Evolutionary conservation across 2,888 invertebrate genomes (phyloP).

Genomic region (Vanessa cardui): DNA sequence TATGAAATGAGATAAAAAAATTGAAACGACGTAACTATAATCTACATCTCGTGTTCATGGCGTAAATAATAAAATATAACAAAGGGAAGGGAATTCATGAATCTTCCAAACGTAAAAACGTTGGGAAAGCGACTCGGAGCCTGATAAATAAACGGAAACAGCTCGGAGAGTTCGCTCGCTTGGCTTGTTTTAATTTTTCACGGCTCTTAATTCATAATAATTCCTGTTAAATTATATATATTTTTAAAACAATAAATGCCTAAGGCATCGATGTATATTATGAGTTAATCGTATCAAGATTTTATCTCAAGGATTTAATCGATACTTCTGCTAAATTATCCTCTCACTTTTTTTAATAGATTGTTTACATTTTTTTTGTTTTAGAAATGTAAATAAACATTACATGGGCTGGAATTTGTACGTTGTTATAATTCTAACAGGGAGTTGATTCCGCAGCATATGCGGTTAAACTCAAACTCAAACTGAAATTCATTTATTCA

Average conservation of each 20-base stretch:
- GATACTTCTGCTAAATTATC: too few relatives aligned
- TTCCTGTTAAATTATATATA: background rate
- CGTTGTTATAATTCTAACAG: too few relatives aligned
- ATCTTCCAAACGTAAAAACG: conserved; percentile 33
- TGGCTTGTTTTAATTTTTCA: conserved; percentile 17
- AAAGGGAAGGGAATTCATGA: conserved; percentile 25
- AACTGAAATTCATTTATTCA: too few relatives aligned
- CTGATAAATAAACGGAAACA: conserved; percentile 35
- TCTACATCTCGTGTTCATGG: conserved; percentile 5
- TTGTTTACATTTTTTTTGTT: too few relatives aligned
- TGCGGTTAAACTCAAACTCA: too few relatives aligned
- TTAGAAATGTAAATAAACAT: too few relatives aligned
- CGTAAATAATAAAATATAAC: conserved; percentile 22
- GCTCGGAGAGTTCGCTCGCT: conserved; percentile 23
- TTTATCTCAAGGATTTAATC: too few relatives aligned
- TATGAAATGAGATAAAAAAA: background rate
- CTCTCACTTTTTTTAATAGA: too few relatives aligned
- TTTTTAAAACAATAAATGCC: background rate
- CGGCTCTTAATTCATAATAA: background rate
- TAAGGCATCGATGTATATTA: background rate
- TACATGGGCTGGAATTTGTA: too few relatives aligned
- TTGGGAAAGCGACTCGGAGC: conserved; percentile 16
- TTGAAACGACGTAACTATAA: conserved; percentile 1
- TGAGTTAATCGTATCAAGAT: background rate
- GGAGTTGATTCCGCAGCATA: too few relatives aligned